Percentiles rank a stretch among this genome's conserved stretches.
Evolutionary conservation across 2,797 vertebrate species (phyloP).

Genomic region (Emydoidea blandingii): DNA sequence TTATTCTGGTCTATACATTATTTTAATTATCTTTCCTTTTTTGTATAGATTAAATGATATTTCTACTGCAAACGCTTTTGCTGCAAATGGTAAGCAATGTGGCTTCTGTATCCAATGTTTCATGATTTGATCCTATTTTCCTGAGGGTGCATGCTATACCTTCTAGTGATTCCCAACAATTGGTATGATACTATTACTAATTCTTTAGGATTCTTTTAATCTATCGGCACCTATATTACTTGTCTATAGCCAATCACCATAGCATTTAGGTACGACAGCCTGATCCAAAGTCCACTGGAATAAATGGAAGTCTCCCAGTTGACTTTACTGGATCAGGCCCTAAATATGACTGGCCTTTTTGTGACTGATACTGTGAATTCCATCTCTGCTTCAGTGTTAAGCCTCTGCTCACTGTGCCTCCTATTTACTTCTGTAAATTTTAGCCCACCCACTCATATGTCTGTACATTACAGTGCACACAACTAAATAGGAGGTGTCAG

Average conservation of each 20-base stretch:
- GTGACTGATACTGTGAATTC: not conserved
- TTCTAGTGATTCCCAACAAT: not conserved
- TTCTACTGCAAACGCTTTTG: conserved; percentile 49
- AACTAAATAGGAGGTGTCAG: not conserved
- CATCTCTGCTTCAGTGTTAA: not conserved
- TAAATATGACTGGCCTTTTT: not conserved
- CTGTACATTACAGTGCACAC: not conserved
- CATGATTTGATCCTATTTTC: conserved; percentile 11
- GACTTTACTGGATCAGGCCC: not conserved
- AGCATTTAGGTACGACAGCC: not conserved
- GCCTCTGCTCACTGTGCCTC: not conserved
- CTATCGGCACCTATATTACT: not conserved
- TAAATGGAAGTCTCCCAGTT: not conserved
- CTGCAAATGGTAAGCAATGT: conserved; percentile 74
- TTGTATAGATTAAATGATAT: conserved; percentile 48
- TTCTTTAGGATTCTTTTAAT: not conserved
- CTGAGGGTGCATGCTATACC: not conserved
- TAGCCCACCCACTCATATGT: not conserved
- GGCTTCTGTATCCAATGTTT: not conserved
- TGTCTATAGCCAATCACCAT: not conserved
- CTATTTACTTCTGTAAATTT: not conserved
- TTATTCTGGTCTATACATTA: not conserved
- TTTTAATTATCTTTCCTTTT: conserved; percentile 49
- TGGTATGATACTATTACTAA: not conserved
- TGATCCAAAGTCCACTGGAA: not conserved